These are phyloP conservation scores for Erpetoichthys calabaricus DNA, from an alignment of 2,797 vertebrate genomes.

Conservation along the genomic window DNA sequence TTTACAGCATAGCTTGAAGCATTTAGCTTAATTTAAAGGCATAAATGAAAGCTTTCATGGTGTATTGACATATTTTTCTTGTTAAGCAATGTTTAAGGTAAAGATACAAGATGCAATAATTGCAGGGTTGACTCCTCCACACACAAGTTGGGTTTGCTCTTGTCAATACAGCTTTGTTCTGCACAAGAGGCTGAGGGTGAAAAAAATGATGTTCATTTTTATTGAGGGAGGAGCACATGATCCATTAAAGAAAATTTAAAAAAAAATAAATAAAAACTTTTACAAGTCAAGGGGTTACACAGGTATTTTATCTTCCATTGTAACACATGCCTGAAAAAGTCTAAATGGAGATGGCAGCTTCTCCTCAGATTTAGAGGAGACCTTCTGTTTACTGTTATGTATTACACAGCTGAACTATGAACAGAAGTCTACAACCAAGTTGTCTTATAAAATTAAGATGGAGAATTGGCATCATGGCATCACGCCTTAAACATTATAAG, in stretches of 20 bases:
- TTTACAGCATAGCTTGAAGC: conserved; percentile 61
- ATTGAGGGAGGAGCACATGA: not conserved
- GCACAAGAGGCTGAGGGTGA: conserved; percentile 21
- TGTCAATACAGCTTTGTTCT: conserved; percentile 40
- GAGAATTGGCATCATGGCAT: too few relatives aligned
- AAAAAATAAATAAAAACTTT: not conserved
- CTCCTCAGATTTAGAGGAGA: too few relatives aligned
- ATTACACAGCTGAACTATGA: too few relatives aligned
- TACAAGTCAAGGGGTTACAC: too few relatives aligned
- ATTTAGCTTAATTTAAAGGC: conserved; percentile 55
- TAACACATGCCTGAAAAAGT: too few relatives aligned
- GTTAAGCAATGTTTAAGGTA: conserved; percentile 74
- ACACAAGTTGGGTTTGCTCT: conserved; percentile 48
- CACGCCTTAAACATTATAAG: too few relatives aligned
- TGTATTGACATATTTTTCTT: conserved; percentile 69
- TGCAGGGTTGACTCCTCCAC: conserved; percentile 48
- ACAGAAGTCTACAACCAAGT: too few relatives aligned
- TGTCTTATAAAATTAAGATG: too few relatives aligned
- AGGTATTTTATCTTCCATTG: too few relatives aligned
- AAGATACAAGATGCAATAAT: conserved; percentile 63
- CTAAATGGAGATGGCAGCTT: too few relatives aligned
- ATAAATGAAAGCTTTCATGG: conserved; percentile 67
- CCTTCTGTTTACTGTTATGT: too few relatives aligned
- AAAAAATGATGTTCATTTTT: not conserved
- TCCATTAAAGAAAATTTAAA: not conserved